These are phyloP conservation scores for Acanthochromis polyacanthus DNA, from an alignment of 2,113 vertebrate genomes.

Conservation along the genomic window DNA sequence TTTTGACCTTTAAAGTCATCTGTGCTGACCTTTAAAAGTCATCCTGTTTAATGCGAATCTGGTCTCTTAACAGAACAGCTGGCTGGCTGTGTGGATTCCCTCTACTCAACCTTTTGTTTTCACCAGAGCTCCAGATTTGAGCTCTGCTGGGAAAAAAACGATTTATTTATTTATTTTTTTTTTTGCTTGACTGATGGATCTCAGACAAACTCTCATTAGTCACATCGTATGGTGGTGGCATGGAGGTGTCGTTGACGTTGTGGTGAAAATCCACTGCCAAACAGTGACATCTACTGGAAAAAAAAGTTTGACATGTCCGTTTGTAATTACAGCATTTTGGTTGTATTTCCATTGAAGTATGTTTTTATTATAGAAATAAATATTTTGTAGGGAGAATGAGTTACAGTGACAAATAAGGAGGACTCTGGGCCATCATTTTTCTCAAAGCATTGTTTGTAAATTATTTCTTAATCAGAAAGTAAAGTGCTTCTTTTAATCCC, in stretches of 20 bases:
- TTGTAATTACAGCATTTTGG: neutral
- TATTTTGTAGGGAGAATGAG: neutral
- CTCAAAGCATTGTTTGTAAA: no score
- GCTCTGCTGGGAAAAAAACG: constrained; percentile 41
- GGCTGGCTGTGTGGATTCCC: constrained; percentile 32
- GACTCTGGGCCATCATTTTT: no score
- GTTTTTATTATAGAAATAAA: neutral
- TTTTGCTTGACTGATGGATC: constrained; percentile 61
- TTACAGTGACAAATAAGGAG: no score
- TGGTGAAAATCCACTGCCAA: constrained; percentile 16
- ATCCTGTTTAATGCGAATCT: constrained; percentile 60
- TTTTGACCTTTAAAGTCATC: constrained; percentile 71
- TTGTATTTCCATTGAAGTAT: neutral
- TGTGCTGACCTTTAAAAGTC: constrained; percentile 71
- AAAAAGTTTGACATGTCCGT: neutral
- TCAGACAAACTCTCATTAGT: constrained; percentile 53
- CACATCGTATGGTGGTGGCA: constrained; percentile 5
- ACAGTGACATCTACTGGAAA: constrained; percentile 72
- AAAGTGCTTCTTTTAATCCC: no score
- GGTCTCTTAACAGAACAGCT: constrained; percentile 32
- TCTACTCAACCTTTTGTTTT: constrained; percentile 64
- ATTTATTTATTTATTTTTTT: constrained; percentile 39
- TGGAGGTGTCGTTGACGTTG: neutral
- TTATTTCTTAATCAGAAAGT: no score
- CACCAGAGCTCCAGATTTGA: constrained; percentile 15